Evolutionary conservation across 2,113 vertebrate genomes (phyloP).

Genomic region (Stegastes partitus): DNA sequence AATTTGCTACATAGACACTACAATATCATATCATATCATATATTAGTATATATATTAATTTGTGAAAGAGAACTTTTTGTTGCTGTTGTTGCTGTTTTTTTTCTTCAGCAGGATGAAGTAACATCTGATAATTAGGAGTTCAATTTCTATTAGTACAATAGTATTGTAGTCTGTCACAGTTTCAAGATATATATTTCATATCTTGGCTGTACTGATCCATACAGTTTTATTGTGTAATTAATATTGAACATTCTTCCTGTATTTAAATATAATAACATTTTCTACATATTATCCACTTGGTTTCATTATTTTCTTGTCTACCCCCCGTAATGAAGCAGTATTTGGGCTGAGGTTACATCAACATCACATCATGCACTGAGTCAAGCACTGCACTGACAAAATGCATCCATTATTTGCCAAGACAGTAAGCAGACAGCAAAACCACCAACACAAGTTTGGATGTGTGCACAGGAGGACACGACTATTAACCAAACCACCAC

Average conservation of each 20-base stretch:
- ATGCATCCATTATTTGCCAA: conserved; percentile 25
- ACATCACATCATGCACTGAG: conserved; percentile 67
- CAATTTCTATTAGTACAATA: no score
- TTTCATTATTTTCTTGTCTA: conserved; percentile 10
- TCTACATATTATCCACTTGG: background rate
- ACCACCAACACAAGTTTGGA: conserved; percentile 32
- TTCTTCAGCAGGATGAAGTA: no score
- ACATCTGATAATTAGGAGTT: no score
- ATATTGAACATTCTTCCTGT: background rate
- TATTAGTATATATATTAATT: no score
- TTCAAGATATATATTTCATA: no score
- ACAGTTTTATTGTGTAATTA: no score
- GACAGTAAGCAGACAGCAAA: conserved; percentile 24
- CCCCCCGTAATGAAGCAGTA: conserved; percentile 49
- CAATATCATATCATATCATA: no score
- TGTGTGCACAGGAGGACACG: conserved; percentile 22
- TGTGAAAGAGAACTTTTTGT: no score
- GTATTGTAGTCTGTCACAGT: no score
- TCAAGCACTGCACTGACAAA: conserved; percentile 44
- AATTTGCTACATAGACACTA: no score
- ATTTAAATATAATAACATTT: background rate
- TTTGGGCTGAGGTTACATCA: conserved; percentile 40
- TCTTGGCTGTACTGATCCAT: no score
- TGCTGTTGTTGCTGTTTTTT: no score
- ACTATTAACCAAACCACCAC: conserved; percentile 16